phyloP scores from a whole-genome alignment of 1,140 invertebrate species.

The Hesperophylax magnus region DNA sequence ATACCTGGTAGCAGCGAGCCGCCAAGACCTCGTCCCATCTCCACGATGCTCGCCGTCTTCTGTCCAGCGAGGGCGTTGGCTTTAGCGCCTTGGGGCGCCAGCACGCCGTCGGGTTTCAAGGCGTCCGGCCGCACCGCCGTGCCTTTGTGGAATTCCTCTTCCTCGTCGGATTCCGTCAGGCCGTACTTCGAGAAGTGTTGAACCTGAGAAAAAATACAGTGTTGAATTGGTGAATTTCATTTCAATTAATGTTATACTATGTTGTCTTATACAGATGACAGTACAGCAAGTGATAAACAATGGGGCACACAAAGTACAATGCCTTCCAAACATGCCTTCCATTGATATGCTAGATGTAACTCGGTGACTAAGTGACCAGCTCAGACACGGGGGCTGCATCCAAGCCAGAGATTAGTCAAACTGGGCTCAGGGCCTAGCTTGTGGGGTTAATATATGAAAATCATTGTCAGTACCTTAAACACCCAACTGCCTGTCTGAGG shows the following conservation, averaged over 20 bases:
- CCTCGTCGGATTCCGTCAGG: conserved; percentile 91
- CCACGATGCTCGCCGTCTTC: background rate
- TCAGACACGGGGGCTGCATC: too few species aligned
- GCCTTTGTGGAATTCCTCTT: conserved; percentile 70
- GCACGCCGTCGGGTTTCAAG: background rate
- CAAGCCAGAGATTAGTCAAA: too few species aligned
- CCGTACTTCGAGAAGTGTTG: conserved; percentile 98
- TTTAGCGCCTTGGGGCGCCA: background rate
- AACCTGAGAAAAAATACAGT: conserved; percentile 72
- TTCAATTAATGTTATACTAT: too few species aligned
- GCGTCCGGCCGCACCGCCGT: background rate
- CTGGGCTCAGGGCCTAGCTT: conserved; percentile 98
- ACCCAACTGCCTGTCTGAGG: too few species aligned
- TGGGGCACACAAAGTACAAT: too few species aligned
- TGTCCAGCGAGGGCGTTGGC: background rate
- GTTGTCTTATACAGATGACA: too few species aligned
- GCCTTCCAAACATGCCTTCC: too few species aligned
- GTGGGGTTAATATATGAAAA: conserved; percentile 92
- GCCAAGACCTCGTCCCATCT: conserved; percentile 28
- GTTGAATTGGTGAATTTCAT: conserved; percentile 62
- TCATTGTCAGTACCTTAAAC: too few species aligned
- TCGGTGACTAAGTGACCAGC: too few species aligned
- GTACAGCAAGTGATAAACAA: too few species aligned
- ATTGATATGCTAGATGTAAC: too few species aligned
- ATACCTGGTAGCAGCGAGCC: conserved; percentile 12